phyloP scores from a whole-genome alignment of 2,888 invertebrate genomes.

The Zaprionus obscuricornis region DNA sequence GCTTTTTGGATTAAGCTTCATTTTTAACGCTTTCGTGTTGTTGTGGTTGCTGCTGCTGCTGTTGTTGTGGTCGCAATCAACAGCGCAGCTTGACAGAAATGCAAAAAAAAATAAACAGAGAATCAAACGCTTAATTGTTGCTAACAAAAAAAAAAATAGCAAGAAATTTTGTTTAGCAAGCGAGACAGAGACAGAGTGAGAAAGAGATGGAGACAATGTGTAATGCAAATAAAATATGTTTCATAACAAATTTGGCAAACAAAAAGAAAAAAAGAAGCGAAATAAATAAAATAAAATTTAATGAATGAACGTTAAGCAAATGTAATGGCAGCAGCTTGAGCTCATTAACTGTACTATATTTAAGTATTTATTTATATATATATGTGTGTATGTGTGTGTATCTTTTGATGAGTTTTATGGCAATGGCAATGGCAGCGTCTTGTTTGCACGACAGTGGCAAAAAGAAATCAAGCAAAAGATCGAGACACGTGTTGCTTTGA shows the following conservation, averaged over 20 bases:
- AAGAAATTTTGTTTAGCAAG: too few species aligned
- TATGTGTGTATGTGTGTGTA: conserved; percentile 8
- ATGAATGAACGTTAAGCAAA: conserved; percentile 36
- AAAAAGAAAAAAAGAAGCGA: too few species aligned
- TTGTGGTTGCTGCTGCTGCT: conserved; percentile 31
- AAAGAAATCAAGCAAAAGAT: conserved; percentile 49
- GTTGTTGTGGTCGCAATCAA: conserved; percentile 66
- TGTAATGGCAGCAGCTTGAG: conserved; percentile 50
- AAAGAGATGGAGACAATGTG: conserved; percentile 17
- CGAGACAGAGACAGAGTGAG: background rate
- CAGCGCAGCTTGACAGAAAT: conserved; percentile 40
- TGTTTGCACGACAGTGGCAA: conserved; percentile 41
- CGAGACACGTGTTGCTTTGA: conserved; percentile 75
- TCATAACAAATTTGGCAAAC: conserved; percentile 24
- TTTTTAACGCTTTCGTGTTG: conserved; percentile 41
- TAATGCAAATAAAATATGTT: conserved; percentile 32
- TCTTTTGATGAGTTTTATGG: conserved; percentile 50
- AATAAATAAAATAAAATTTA: conserved; percentile 48
- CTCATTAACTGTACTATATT: conserved; percentile 52
- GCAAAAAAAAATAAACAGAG: too few species aligned
- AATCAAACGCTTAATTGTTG: conserved; percentile 48
- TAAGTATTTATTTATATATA: background rate
- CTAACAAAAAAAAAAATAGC: background rate
- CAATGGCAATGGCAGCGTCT: background rate
- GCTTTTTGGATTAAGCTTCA: conserved; percentile 32